These are phyloP conservation scores for Colius striatus DNA, from an alignment of 2,113 vertebrate species.

Conservation along the genomic window DNA sequence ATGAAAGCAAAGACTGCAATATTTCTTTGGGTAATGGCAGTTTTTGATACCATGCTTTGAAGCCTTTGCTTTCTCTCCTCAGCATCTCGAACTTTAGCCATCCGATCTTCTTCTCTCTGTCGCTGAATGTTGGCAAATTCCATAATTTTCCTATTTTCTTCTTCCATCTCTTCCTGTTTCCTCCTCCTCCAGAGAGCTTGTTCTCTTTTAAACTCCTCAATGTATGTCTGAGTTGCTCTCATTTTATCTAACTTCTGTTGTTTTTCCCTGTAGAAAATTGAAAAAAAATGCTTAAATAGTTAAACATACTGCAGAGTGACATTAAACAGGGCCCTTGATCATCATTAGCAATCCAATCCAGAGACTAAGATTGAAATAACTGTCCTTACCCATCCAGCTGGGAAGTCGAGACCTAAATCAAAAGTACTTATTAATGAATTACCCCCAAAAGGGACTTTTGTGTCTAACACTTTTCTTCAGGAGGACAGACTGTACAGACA, in stretches of 20 bases:
- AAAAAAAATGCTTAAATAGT: not conserved
- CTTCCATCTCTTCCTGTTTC: constrained; percentile 88
- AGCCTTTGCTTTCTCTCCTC: constrained; percentile 84
- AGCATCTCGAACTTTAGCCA: constrained; percentile 78
- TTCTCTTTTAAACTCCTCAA: constrained; percentile 88
- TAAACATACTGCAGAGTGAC: not conserved
- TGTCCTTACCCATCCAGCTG: not conserved
- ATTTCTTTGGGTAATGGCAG: not conserved
- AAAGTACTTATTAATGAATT: not conserved
- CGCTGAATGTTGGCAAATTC: constrained; percentile 82
- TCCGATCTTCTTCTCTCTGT: constrained; percentile 78
- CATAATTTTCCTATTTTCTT: constrained; percentile 88
- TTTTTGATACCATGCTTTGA: constrained; percentile 79
- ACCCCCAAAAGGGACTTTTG: not conserved
- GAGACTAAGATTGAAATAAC: not conserved
- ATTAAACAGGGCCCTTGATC: not conserved
- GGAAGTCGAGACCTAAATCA: not conserved
- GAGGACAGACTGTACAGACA: not conserved
- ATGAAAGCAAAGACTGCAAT: not conserved
- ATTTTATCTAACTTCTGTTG: constrained; percentile 88
- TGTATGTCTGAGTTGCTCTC: constrained; percentile 79
- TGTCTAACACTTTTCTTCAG: not conserved
- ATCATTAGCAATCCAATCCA: not conserved
- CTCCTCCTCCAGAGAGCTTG: constrained; percentile 83
- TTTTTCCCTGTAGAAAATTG: constrained; percentile 77